phyloP scores from a whole-genome alignment of 2,797 vertebrate species.

The Oreochromis mossambicus region DNA sequence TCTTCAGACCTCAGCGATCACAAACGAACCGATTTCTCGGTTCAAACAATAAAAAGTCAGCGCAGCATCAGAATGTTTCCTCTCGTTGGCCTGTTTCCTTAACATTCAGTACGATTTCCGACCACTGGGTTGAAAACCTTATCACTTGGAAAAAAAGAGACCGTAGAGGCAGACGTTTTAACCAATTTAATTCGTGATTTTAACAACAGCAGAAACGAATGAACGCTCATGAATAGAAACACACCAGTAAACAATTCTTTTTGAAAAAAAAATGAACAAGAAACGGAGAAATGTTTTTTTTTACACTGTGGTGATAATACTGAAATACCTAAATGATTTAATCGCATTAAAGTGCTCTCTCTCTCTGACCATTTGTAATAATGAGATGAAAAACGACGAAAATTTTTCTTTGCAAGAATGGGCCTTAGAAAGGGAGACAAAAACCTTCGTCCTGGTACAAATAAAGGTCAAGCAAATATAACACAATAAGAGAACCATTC shows the following conservation, averaged over 20 bases:
- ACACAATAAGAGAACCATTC: slow-evolving; percentile 12
- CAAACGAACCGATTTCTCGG: not conserved
- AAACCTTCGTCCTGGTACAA: slow-evolving; percentile 17
- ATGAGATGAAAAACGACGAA: not conserved
- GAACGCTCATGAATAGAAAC: slow-evolving; percentile 47
- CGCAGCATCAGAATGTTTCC: not conserved
- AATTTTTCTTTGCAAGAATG: not conserved
- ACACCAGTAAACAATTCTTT: slow-evolving; percentile 11
- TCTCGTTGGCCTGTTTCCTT: not conserved
- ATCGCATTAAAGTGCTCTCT: slow-evolving; percentile 76
- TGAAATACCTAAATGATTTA: slow-evolving; percentile 63
- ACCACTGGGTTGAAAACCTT: not conserved
- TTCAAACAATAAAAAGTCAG: not conserved
- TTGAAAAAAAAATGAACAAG: slow-evolving; percentile 56
- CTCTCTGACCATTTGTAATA: slow-evolving; percentile 34
- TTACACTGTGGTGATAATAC: slow-evolving; percentile 74
- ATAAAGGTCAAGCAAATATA: slow-evolving; percentile 18
- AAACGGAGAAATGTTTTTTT: slow-evolving; percentile 68
- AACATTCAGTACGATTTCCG: too few species aligned
- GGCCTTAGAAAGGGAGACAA: not conserved
- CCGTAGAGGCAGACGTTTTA: slow-evolving; percentile 40
- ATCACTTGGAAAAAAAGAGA: slow-evolving; percentile 3
- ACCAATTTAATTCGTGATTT: slow-evolving; percentile 41
- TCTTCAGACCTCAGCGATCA: not conserved
- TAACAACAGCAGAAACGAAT: slow-evolving; percentile 46